A percentile compares a stretch with the other conserved stretches of the same genome.
Evolutionary conservation across 2,888 invertebrate species (phyloP).

Genomic region (Xestia c-nigrum): DNA sequence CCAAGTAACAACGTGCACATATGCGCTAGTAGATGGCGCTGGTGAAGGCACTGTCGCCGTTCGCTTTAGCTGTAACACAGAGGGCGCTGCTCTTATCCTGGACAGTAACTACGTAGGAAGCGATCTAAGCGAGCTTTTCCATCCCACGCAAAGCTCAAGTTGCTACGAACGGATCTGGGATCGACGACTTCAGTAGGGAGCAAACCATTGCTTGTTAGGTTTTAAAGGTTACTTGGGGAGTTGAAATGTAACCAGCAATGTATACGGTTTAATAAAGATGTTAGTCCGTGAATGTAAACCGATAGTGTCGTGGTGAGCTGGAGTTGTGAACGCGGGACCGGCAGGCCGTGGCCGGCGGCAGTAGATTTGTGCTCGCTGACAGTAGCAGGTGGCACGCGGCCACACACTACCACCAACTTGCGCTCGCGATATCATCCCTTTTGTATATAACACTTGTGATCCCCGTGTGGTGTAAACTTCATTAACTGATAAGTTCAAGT

Average conservation of each 20-base stretch:
- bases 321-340: constrained; percentile 81
- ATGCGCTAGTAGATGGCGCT: constrained; percentile 73
- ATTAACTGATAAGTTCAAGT: constrained; percentile 66
- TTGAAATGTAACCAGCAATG: constrained; percentile 57
- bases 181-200: constrained; percentile 9
- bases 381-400: constrained; percentile 86
- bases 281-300: constrained; percentile 25
- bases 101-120: constrained; percentile 38
- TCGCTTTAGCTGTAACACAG: constrained; percentile 55
- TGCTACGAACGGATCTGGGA: constrained; percentile 3
- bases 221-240: not conserved
- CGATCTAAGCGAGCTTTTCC: constrained; percentile 71
- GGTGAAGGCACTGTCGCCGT: constrained; percentile 18
- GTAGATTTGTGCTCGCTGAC: constrained; percentile 85
- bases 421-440: constrained; percentile 84
- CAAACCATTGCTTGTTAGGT: constrained; percentile 71
- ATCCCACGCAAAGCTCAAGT: constrained; percentile 64
- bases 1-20: not conserved
- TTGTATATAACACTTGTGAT: constrained; percentile 87
- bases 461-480: constrained; percentile 67
- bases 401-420: constrained; percentile 76
- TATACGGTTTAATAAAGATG: constrained; percentile 30
- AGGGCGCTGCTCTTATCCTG: constrained; percentile 62
- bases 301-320: constrained; percentile 73
- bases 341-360: constrained; percentile 80